phyloP scores from a whole-genome alignment of 2,113 vertebrate species.

The Pituophis catenifer region DNA sequence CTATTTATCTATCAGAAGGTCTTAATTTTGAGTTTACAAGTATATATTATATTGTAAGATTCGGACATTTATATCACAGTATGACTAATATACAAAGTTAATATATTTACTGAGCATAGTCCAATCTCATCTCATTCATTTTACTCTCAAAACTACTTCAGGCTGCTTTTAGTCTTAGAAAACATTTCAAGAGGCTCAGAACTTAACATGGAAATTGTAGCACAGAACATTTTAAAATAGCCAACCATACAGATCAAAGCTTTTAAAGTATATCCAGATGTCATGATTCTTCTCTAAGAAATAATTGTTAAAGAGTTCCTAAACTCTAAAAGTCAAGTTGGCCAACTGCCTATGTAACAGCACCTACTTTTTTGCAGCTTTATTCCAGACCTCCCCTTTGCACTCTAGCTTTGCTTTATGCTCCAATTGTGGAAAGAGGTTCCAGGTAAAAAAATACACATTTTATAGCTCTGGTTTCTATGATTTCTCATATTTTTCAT shows the following conservation, averaged over 20 bases:
- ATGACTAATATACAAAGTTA: neutral
- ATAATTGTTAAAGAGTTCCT: neutral
- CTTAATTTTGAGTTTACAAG: neutral
- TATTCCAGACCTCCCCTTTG: neutral
- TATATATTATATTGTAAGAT: neutral
- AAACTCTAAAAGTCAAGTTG: conserved; percentile 3
- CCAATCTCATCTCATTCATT: neutral
- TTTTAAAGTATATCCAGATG: conserved; percentile 7
- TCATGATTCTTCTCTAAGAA: neutral
- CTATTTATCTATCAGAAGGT: neutral
- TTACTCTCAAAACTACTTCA: neutral
- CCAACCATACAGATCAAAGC: neutral
- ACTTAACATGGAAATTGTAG: neutral
- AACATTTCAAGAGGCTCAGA: neutral
- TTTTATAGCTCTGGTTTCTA: neutral
- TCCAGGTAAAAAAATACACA: neutral
- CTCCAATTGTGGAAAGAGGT: neutral
- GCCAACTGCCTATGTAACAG: neutral
- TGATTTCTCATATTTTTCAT: neutral
- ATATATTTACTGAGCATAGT: neutral
- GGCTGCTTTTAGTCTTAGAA: neutral
- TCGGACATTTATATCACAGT: neutral
- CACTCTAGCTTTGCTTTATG: neutral
- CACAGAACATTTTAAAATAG: neutral
- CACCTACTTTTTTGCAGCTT: neutral